Evolutionary conservation across 2,113 vertebrate species (phyloP).

Genomic region (Cyrtonyx montezumae): DNA sequence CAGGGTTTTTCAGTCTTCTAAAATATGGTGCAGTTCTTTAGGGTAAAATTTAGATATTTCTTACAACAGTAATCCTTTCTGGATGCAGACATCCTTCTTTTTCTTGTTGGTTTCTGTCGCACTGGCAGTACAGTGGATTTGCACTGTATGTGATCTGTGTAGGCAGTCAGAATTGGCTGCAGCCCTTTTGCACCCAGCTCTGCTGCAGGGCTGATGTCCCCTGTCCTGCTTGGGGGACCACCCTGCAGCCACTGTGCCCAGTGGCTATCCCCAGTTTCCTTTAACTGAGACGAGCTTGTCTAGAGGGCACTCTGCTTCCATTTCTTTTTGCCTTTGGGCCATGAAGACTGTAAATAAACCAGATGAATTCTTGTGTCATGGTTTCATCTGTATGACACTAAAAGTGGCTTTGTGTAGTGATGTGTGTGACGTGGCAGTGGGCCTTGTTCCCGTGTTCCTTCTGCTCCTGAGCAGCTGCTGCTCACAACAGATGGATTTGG

Average conservation of each 20-base stretch:
- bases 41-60: not conserved
- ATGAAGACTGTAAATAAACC: slow-evolving; percentile 35
- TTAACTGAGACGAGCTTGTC: not conserved
- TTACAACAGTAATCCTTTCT: not conserved
- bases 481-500: not conserved
- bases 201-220: not conserved
- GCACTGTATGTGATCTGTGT: not conserved
- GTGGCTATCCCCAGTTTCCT: not conserved
- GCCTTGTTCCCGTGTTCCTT: not conserved
- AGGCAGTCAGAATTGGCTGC: not conserved
- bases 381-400: not conserved
- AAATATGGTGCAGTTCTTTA: not conserved
- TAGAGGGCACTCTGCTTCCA: not conserved
- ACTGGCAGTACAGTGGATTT: not conserved
- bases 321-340: slow-evolving; percentile 26
- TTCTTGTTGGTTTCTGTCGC: not conserved
- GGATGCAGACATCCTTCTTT: not conserved
- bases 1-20: not conserved
- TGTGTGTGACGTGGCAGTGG: not conserved
- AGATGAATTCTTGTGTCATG: slow-evolving; percentile 20
- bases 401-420: not conserved
- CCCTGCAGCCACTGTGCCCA: not conserved
- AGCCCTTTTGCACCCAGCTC: not conserved
- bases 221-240: not conserved
- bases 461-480: slow-evolving; percentile 25